Base-by-base conservation (phyloP, 1,140 invertebrate genomes). In the Solen grandis region DNA sequence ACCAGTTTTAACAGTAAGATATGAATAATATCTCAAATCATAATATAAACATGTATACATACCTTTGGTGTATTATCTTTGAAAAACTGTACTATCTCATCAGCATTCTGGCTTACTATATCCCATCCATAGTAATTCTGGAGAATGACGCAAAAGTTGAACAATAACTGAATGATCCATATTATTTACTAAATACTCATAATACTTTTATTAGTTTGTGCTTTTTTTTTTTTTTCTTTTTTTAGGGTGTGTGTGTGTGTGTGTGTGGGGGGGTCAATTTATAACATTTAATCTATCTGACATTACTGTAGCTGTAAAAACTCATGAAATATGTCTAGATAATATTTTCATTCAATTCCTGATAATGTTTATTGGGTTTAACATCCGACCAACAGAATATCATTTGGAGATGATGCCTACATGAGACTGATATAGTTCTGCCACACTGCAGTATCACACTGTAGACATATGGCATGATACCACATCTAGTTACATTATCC, bases 81-180 rank as follows among this genome's bases (percentile, higher is more conserved):
- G 0, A 87, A 80, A 82, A 84, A 87, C n/a, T 69, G 31, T 19
- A 86, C 46, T 50, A 88, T 88, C 62, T 84, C 76, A 4, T 87
- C 83, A 29, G 83, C 83, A 86, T 85, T 82, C 41, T 86, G 84
- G 46, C 83, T 88, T 0, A 85, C 62, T 62, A 88, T 85, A 62
- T 85, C 84, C 81, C 72, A 84, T 19, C 87, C 87, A 84, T 85
- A 76, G 0, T 78, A 46, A 83, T 82, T 59, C 86, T 87, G 83
- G 55, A 85, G n/a, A n/a, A n/a, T n/a, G n/a, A n/a, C n/a, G n/a
- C n/a, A n/a, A 84, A 33, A 73, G 29, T 69, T 62, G 38, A 55
- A 63, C 46, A 35, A 54, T n/a, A 55, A 1, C 22, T 36, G 19
- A 50, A 0, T 22, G 2, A 52, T 13, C 36, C 16, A 22, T 27